Base-by-base conservation (phyloP, 2,888 invertebrate genomes). In the Eilema caniola region DNA sequence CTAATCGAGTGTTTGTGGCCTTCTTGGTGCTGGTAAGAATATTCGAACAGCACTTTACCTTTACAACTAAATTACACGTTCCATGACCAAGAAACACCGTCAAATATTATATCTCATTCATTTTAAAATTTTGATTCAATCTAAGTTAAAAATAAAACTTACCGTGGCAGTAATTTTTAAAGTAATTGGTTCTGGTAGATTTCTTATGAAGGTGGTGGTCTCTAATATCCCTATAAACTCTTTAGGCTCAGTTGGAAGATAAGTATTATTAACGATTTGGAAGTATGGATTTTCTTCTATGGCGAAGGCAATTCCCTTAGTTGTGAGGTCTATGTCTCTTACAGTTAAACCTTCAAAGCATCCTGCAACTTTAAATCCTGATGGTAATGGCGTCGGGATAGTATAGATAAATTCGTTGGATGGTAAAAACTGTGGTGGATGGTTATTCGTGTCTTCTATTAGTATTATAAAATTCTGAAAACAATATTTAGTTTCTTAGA, bases 321-420 rank as follows among this genome's bases (percentile, higher is more conserved):
- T 96, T 0, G 96, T 95, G 14, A 96, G 92, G 83, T 96, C 96
- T 31, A 95, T 90, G 82, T 96, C 96, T 78, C 91, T 87, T 0
- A 91, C 96, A 62, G 83, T 85, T 16, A 96, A 91, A 37, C 88
- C 86, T 60, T 92, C 89, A n/a, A 91, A 85, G 66, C 93, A 92
- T 16, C 91, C 87, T 1, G 95, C 93, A 33, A 96, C 84, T 23
- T 89, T 80, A 71, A 87, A 92, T 1, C 92, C 91, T 14, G 95
- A 94, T 59, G 95, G 91, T 64, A 95, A 74, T 3, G 96, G 96
- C 56, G 95, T 92, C 4, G 93, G 89, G n/a, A 96, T 83, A 7
- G 82, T 88, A 74, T 92, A 95, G 31, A 84, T 87, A 73, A 92
- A 94, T 25, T 76, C 80, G 28, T 83, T 69, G 23, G 81, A 62